phyloP scores from a whole-genome alignment of 1,140 invertebrate species.

The Euschistus heros region DNA sequence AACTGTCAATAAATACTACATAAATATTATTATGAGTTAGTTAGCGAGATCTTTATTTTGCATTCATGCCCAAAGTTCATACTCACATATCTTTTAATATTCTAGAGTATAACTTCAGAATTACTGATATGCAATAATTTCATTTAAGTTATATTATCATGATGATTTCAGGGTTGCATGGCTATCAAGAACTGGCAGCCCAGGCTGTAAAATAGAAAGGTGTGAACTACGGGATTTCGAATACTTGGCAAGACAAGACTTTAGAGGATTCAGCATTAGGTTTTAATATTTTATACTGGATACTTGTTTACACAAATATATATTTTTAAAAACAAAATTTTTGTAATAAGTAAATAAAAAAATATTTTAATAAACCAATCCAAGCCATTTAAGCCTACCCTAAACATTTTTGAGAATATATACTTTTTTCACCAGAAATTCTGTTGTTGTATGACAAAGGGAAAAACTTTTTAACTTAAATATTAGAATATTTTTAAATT shows the following conservation, averaged over 20 bases:
- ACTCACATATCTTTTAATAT: too few relatives aligned
- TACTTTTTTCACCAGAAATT: too few relatives aligned
- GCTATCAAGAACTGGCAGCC: constrained; percentile 71
- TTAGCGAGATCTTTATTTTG: too few relatives aligned
- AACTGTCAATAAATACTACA: too few relatives aligned
- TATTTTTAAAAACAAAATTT: not conserved
- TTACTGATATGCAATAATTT: too few relatives aligned
- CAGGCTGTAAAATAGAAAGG: constrained; percentile 69
- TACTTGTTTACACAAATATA: constrained; percentile 1
- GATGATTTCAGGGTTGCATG: constrained; percentile 58
- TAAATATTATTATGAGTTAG: too few relatives aligned
- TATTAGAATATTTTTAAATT: too few relatives aligned
- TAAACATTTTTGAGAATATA: too few relatives aligned
- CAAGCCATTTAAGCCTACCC: not conserved
- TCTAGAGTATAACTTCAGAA: too few relatives aligned
- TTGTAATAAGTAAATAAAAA: constrained; percentile 8
- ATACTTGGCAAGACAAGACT: constrained; percentile 62
- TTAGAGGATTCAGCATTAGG: constrained; percentile 68
- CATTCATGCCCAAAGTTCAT: too few relatives aligned
- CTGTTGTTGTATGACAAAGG: too few relatives aligned
- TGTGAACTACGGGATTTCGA: constrained; percentile 73
- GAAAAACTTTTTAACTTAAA: too few relatives aligned
- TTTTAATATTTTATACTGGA: constrained; percentile 46
- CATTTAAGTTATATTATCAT: not conserved
- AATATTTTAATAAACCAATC: constrained; percentile 10